Base-by-base conservation (phyloP, 2,797 vertebrate genomes). In the Gambelia wislizenii region DNA sequence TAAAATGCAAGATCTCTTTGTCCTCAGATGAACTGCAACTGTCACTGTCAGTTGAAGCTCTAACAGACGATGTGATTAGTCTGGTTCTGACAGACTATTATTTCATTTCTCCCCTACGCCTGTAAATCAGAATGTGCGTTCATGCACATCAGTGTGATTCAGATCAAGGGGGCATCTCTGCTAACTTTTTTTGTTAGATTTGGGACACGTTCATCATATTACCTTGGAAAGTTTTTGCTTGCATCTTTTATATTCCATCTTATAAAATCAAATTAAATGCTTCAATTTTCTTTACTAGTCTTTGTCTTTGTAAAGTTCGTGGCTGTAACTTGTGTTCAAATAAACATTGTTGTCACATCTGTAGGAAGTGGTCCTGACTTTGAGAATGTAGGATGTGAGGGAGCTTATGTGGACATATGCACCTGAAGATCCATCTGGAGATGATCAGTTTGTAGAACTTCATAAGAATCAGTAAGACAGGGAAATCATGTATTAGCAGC, bases 21-120 rank as follows among this genome's bases (percentile, higher is more conserved):
- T 83, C 42, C 77, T 49, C 67, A 36, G 16, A 54, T 81, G 69
- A 81, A 82, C 52, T 78, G 54, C 27, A 49, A 52, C 14, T 87
- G 82, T 74, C 75, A 74, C 76, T 74, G 69, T 54, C 64, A 85
- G 54, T 18, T 72, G 67, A 80, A 81, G 39, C 36, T 81, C 70
- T 74, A 18, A n/a, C 56, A 61, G n/a, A 27, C 61, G 1, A 54
- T 39, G 9, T 83, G 72, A 72, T 49, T 76, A 39, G n/a, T 67
- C 49, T 77, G 14, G 30, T 18, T 69, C 64, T 87, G 79, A 84
- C 52, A 44, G 52, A 54, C 36, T 44, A 6, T 87, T 80, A 69
- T 81, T 87, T 81, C 30, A 54, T 54, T 42, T 13, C 10, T 56
- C 14, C 27, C 39, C 54, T 59, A 47, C 44, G 18, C 67, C 42